A percentile compares a stretch with the other conserved stretches of the same genome.
These are phyloP conservation scores for Trachymyrmex septentrionalis DNA, from an alignment of 1,140 invertebrate genomes.

Conservation along the genomic window DNA sequence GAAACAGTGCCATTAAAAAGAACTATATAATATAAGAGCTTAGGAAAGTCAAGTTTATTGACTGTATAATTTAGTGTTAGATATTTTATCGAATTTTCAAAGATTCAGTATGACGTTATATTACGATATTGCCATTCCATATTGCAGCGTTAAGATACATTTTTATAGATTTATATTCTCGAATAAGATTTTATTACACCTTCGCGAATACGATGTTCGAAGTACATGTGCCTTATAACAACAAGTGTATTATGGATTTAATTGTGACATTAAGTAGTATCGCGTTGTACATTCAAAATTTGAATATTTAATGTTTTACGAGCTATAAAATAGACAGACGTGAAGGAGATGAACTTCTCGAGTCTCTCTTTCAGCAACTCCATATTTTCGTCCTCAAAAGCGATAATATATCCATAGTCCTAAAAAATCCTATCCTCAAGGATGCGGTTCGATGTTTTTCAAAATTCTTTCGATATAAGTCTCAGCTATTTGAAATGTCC, in stretches of 20 bases:
- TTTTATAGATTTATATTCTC: slow-evolving; percentile 5
- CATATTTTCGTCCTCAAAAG: background rate
- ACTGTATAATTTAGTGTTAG: background rate
- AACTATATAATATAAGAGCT: background rate
- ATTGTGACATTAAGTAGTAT: background rate
- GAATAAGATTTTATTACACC: slow-evolving; percentile 20
- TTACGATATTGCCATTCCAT: background rate
- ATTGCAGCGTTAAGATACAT: background rate
- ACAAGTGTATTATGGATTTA: background rate
- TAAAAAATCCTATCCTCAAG: background rate
- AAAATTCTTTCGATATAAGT: background rate
- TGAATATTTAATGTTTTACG: background rate
- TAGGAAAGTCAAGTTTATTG: slow-evolving; percentile 10
- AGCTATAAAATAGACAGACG: background rate
- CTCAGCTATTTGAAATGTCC: background rate
- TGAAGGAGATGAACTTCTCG: background rate
- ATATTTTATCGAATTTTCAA: background rate
- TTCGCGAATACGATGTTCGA: background rate
- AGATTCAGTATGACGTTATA: background rate
- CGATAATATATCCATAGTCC: background rate
- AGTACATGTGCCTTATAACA: background rate
- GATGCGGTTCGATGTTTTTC: background rate
- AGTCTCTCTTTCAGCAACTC: background rate
- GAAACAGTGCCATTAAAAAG: slow-evolving; percentile 1
- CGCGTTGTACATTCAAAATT: background rate